Conservation (phyloP, 1,140 invertebrate genomes). For the Sinonovacula constricta region DNA sequence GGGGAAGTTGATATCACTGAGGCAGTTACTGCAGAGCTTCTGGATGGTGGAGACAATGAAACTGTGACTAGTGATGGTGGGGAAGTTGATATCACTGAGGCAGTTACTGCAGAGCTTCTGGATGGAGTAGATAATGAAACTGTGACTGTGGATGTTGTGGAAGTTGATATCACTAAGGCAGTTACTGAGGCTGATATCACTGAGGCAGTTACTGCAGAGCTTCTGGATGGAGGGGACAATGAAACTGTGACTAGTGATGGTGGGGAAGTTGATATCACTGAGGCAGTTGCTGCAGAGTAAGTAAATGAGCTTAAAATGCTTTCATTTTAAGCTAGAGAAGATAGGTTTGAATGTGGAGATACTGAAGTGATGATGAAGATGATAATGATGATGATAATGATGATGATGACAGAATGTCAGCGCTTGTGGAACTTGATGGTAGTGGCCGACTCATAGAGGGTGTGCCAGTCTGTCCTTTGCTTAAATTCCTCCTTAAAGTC, state of each 20-base stretch:
- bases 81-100: not conserved
- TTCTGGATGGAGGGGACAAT: not conserved
- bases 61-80: not conserved
- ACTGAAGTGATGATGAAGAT: not conserved
- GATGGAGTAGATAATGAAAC: not conserved
- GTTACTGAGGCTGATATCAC: not conserved
- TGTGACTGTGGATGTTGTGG: not conserved
- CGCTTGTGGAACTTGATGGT: conserved; percentile 14
- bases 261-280: not conserved
- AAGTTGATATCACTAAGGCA: not conserved
- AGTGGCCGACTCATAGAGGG: conserved; percentile 9
- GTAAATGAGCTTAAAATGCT: no score
- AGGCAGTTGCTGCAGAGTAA: not conserved
- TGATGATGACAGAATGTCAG: not conserved
- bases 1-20: no score
- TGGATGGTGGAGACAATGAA: not conserved
- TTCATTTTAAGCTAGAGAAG: no score
- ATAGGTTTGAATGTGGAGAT: no score
- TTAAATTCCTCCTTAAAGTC: no score
- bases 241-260: not conserved
- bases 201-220: not conserved
- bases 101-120: not conserved
- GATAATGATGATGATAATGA: not conserved
- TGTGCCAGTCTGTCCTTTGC: no score
- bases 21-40: no score